Conservation (phyloP, 2,888 invertebrate genomes). For the Andrena dorsata region DNA sequence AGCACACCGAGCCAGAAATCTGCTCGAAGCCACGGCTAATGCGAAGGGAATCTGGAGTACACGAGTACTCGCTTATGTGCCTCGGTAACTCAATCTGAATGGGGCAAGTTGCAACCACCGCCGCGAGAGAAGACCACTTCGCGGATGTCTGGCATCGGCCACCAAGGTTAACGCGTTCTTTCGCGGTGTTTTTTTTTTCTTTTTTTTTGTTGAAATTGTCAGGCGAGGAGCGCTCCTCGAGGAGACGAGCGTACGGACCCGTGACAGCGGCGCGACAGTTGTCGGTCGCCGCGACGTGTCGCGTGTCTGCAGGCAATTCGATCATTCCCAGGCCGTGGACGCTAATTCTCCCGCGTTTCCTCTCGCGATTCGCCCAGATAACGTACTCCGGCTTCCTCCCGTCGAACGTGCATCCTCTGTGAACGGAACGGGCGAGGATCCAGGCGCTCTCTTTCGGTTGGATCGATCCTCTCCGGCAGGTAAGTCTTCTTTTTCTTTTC, state of each 20-base stretch:
- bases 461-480: slow-evolving; percentile 37
- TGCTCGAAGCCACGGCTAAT: neutral
- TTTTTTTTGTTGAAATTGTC: slow-evolving; percentile 45
- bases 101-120: neutral
- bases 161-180: slow-evolving; percentile 58
- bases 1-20: too few relatives aligned
- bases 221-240: slow-evolving; percentile 11
- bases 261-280: slow-evolving; percentile 21
- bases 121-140: slow-evolving; percentile 24
- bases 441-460: slow-evolving; percentile 8
- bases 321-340: slow-evolving; percentile 29
- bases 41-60: neutral
- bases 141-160: slow-evolving; percentile 36
- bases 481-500: slow-evolving; percentile 58
- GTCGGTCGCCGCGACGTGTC: slow-evolving; percentile 26
- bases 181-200: slow-evolving; percentile 34
- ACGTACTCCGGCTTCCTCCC: slow-evolving; percentile 4
- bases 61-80: neutral
- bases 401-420: neutral
- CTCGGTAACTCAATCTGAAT: slow-evolving; percentile 21
- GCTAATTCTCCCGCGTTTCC: slow-evolving; percentile 51
- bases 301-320: slow-evolving; percentile 58
- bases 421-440: slow-evolving; percentile 12
- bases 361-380: slow-evolving; percentile 43
- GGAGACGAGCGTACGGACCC: slow-evolving; percentile 21